These are phyloP conservation scores for Formica exsecta DNA, from an alignment of 1,140 invertebrate species.

Conservation along the genomic window DNA sequence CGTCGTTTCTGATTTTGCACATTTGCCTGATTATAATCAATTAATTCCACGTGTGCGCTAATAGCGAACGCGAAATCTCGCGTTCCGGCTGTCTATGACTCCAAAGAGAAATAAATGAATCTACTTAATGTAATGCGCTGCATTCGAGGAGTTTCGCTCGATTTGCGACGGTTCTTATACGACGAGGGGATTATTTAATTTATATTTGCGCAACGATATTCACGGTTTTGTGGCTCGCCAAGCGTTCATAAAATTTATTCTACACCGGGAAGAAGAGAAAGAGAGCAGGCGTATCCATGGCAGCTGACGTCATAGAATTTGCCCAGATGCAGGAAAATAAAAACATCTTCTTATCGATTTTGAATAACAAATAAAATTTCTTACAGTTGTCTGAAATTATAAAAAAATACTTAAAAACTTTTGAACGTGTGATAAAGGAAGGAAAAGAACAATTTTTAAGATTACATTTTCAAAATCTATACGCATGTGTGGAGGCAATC, in stretches of 20 bases:
- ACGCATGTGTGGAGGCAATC: too few relatives aligned
- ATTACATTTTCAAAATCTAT: not conserved
- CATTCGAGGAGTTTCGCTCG: conserved; percentile 44
- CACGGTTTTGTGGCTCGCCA: conserved; percentile 39
- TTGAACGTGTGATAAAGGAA: too few relatives aligned
- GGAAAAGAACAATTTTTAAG: too few relatives aligned
- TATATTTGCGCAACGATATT: conserved; percentile 61
- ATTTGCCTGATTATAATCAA: conserved; percentile 20
- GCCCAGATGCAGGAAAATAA: not conserved
- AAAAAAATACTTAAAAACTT: too few relatives aligned
- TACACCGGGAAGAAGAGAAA: conserved; percentile 14
- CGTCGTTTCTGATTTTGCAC: not conserved
- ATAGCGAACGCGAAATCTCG: conserved; percentile 35
- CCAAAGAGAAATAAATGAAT: conserved; percentile 31
- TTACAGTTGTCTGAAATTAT: too few relatives aligned
- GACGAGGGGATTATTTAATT: conserved; percentile 52
- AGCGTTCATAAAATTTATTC: conserved; percentile 61
- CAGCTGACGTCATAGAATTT: conserved; percentile 33
- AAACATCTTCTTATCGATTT: too few relatives aligned
- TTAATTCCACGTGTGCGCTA: not conserved
- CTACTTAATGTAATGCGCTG: not conserved
- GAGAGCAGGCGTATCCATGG: conserved; percentile 38
- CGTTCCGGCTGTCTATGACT: not conserved
- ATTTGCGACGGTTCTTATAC: conserved; percentile 37
- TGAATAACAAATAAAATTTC: not conserved